phyloP scores from a whole-genome alignment of 2,797 vertebrate species.

The Denticeps clupeoides region DNA sequence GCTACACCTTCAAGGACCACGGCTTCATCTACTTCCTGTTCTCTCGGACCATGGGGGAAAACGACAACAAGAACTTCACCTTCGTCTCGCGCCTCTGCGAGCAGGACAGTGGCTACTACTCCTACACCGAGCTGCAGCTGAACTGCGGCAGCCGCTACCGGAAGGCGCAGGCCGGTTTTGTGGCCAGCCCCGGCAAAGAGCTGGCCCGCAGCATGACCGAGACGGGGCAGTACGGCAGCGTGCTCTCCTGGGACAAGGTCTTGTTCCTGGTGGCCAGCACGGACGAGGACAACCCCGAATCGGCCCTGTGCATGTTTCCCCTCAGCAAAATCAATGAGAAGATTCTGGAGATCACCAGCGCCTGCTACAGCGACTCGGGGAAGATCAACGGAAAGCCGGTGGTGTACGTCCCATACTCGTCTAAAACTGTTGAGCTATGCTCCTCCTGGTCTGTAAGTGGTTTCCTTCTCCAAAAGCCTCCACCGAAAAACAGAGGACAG shows the following conservation, averaged over 20 bases:
- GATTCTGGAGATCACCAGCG: constrained; percentile 66
- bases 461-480: neutral
- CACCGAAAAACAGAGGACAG: too few relatives aligned
- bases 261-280: constrained; percentile 59
- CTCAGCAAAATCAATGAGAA: constrained; percentile 67
- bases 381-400: constrained; percentile 37
- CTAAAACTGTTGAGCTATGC: constrained; percentile 42
- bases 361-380: constrained; percentile 68
- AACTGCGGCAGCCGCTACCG: constrained; percentile 63
- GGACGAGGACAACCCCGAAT: constrained; percentile 40
- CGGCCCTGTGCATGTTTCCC: constrained; percentile 84
- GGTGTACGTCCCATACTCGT: constrained; percentile 79
- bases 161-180: constrained; percentile 59
- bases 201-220: constrained; percentile 44
- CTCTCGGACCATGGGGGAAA: constrained; percentile 71
- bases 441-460: constrained; percentile 31
- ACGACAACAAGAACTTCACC: constrained; percentile 70
- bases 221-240: constrained; percentile 32
- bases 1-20: constrained; percentile 73
- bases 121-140: constrained; percentile 87
- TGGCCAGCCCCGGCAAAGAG: constrained; percentile 56
- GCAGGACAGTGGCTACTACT: constrained; percentile 75
- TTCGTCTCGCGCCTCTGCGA: constrained; percentile 83
- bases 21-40: constrained; percentile 84
- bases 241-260: constrained; percentile 46